Conservation (phyloP, 2,888 invertebrate species). For the Latrodectus hesperus region DNA sequence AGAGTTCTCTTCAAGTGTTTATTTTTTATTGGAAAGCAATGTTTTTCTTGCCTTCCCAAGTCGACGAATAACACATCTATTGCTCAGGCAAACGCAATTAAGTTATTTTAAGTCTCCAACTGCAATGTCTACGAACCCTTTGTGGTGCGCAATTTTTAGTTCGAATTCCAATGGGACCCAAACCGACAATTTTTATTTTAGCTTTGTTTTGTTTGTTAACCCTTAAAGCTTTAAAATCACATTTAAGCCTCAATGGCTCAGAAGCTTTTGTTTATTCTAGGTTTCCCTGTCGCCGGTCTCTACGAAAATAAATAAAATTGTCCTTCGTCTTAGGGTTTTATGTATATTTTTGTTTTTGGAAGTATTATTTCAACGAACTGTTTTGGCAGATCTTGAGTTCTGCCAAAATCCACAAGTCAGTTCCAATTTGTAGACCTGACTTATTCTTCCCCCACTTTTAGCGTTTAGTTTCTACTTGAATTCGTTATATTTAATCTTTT, state of each 20-base stretch:
- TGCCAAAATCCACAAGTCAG: background rate
- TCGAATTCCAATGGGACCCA: background rate
- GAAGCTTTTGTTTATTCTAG: background rate
- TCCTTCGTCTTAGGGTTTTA: background rate
- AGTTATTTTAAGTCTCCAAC: slow-evolving; percentile 47
- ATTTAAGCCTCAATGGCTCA: background rate
- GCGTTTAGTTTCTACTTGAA: no score
- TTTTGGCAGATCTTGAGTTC: no score
- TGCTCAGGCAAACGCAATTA: slow-evolving; percentile 24
- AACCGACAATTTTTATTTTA: background rate
- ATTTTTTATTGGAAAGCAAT: background rate
- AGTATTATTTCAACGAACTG: no score
- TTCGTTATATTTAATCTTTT: no score
- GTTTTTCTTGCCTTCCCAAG: background rate
- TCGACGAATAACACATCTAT: background rate
- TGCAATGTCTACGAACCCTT: slow-evolving; percentile 33
- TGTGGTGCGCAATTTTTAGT: slow-evolving; percentile 47
- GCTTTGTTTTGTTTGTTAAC: background rate
- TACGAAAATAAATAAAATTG: background rate
- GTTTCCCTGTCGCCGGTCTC: background rate
- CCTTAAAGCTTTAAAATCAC: background rate
- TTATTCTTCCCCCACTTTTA: no score
- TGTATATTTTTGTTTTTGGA: background rate
- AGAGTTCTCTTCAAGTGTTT: no score
- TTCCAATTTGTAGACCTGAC: background rate